Conservation (phyloP, 2,797 vertebrate genomes). For the Nannoperca obscura region DNA sequence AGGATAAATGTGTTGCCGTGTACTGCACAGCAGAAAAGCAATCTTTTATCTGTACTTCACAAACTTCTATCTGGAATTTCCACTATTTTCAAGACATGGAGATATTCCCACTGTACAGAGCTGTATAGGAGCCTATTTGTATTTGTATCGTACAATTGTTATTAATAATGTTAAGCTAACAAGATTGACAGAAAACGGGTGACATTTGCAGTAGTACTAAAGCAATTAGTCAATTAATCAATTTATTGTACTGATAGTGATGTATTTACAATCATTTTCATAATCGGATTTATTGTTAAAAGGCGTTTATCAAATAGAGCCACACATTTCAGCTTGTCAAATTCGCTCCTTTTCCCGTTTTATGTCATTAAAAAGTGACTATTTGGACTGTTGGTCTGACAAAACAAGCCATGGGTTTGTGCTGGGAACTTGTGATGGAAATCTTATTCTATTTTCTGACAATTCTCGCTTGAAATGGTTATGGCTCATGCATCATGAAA, state of each 20-base stretch:
- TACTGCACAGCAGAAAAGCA: background rate
- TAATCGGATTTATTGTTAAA: background rate
- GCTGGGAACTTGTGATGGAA: background rate
- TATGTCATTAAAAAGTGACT: background rate
- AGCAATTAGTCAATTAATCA: background rate
- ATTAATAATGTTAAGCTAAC: slow-evolving; percentile 8
- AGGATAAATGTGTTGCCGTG: background rate
- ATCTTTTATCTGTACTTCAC: background rate
- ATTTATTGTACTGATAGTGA: background rate
- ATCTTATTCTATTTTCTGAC: background rate
- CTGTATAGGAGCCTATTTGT: background rate
- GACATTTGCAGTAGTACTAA: slow-evolving; percentile 1
- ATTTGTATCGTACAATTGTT: background rate
- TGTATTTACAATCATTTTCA: background rate
- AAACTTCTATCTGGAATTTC: background rate
- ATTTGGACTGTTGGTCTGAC: background rate
- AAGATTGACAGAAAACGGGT: slow-evolving; percentile 1
- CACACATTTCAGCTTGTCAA: background rate
- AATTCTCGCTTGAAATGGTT: background rate
- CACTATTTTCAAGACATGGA: background rate
- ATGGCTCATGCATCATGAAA: slow-evolving; percentile 3
- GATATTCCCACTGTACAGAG: background rate
- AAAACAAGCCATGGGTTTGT: background rate
- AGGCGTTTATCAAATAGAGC: background rate
- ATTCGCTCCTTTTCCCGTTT: background rate